Evolutionary conservation across 37 sponge, comb jelly and placozoan species (phyloP).

Genomic region (Chondrilla cf. caribensis): DNA sequence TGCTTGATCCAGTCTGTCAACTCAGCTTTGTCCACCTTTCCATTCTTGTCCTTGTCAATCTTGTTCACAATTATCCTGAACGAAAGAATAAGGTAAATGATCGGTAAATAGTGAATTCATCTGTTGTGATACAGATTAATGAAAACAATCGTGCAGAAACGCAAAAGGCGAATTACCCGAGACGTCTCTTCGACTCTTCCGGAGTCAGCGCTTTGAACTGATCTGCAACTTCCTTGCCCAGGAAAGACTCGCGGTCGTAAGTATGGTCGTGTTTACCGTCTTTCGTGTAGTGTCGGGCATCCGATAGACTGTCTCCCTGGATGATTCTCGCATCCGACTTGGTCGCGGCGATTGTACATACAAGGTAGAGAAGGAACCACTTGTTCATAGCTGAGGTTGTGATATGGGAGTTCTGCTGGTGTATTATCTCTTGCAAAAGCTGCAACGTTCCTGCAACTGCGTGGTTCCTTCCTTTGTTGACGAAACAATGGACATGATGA

Average conservation of each 20-base stretch:
- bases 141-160: no score
- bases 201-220: slow-evolving; percentile 72
- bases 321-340: neutral
- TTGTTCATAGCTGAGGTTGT: no score
- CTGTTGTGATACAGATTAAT: no score
- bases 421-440: no score
- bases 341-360: no score
- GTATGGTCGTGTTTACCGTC: slow-evolving; percentile 58
- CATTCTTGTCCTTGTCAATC: slow-evolving; percentile 34
- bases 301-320: slow-evolving; percentile 36
- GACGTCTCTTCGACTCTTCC: slow-evolving; percentile 68
- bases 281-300: slow-evolving; percentile 41
- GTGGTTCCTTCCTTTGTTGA: no score
- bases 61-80: slow-evolving; percentile 18
- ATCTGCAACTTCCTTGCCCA: slow-evolving; percentile 83
- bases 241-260: slow-evolving; percentile 91
- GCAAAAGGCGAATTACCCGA: slow-evolving; percentile 3
- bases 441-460: no score
- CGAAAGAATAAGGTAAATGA: no score
- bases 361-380: no score
- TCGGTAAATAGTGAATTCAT: no score
- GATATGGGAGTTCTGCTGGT: no score
- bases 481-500: no score
- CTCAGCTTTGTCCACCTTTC: slow-evolving; percentile 29
- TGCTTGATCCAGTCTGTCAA: slow-evolving; percentile 25